A percentile compares a stretch with the other conserved stretches of the same genome.
Evolutionary conservation across 2,888 invertebrate genomes (phyloP).

Genomic region (Calameuta idolon): DNA sequence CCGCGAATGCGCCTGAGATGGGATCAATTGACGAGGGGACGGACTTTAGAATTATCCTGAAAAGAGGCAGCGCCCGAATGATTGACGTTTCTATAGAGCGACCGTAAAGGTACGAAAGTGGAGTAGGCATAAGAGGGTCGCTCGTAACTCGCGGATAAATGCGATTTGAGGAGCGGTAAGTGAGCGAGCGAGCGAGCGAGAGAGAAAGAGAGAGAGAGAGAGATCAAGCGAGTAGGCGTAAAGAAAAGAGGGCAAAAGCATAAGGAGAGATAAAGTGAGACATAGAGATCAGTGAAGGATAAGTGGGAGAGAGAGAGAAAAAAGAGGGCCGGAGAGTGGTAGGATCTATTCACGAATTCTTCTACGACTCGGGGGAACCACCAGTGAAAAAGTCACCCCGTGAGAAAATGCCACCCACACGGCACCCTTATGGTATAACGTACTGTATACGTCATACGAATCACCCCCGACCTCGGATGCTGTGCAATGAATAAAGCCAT

Average conservation of each 20-base stretch:
- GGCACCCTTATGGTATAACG: background rate
- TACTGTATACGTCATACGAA: no score
- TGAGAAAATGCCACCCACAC: constrained; percentile 61
- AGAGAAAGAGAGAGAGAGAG: constrained; percentile 12
- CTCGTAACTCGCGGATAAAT: constrained; percentile 60
- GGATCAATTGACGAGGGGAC: constrained; percentile 51
- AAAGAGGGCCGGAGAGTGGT: constrained; percentile 6
- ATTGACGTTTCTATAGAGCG: constrained; percentile 61
- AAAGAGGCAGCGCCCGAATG: constrained; percentile 56
- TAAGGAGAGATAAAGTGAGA: no score
- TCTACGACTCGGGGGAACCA: constrained; percentile 35
- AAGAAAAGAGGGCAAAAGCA: no score
- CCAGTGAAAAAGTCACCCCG: constrained; percentile 43
- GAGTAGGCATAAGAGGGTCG: constrained; percentile 52
- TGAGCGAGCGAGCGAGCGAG: constrained; percentile 25
- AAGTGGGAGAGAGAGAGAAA: constrained; percentile 16
- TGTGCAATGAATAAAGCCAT: constrained; percentile 39
- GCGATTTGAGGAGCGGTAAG: constrained; percentile 50
- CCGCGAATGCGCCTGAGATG: constrained; percentile 20
- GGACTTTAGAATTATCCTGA: constrained; percentile 57
- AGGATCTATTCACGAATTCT: constrained; percentile 44
- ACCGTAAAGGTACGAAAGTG: constrained; percentile 55
- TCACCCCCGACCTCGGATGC: no score
- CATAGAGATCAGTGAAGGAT: no score
- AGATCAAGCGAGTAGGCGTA: no score